phyloP scores from a whole-genome alignment of 2,888 invertebrate genomes.

The Limnephilus auricula region DNA sequence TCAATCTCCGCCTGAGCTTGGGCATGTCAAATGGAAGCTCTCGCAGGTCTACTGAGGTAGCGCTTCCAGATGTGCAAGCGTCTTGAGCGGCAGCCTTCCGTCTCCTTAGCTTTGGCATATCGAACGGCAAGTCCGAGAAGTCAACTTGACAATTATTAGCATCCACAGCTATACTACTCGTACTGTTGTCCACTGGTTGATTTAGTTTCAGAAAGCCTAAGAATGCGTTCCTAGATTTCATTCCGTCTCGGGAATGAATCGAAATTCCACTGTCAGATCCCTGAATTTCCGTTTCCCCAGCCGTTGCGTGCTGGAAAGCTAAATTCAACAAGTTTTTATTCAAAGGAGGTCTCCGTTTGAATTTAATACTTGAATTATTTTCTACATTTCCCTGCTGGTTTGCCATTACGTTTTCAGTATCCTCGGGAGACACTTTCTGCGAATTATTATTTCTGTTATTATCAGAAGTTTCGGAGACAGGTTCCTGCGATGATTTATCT shows the following conservation, averaged over 20 bases:
- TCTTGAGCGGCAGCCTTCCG: constrained; percentile 81
- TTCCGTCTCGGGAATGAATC: constrained; percentile 88
- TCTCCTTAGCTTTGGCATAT: constrained; percentile 91
- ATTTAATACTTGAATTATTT: constrained; percentile 77
- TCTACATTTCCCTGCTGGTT: constrained; percentile 71
- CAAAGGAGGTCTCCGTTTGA: constrained; percentile 83
- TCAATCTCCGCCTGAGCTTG: constrained; percentile 86
- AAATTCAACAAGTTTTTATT: constrained; percentile 87
- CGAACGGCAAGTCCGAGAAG: constrained; percentile 89
- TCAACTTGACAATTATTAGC: constrained; percentile 78
- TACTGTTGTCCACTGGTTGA: constrained; percentile 76
- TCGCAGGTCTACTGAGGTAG: constrained; percentile 86
- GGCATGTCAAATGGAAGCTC: constrained; percentile 96
- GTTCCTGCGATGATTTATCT: constrained; percentile 93
- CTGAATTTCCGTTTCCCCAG: constrained; percentile 86
- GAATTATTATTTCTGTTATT: constrained; percentile 88
- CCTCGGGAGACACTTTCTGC: constrained; percentile 87
- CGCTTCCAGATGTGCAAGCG: constrained; percentile 84
- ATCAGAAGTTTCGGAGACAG: constrained; percentile 89
- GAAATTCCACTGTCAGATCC: constrained; percentile 94
- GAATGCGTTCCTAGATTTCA: constrained; percentile 82
- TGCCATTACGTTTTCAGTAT: constrained; percentile 73
- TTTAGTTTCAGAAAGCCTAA: constrained; percentile 78
- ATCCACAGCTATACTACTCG: constrained; percentile 69
- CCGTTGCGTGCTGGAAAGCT: constrained; percentile 80